Percentiles rank a stretch among this genome's conserved stretches.
phyloP scores from a whole-genome alignment of 2,113 vertebrate genomes.

The Labeo rohita region DNA sequence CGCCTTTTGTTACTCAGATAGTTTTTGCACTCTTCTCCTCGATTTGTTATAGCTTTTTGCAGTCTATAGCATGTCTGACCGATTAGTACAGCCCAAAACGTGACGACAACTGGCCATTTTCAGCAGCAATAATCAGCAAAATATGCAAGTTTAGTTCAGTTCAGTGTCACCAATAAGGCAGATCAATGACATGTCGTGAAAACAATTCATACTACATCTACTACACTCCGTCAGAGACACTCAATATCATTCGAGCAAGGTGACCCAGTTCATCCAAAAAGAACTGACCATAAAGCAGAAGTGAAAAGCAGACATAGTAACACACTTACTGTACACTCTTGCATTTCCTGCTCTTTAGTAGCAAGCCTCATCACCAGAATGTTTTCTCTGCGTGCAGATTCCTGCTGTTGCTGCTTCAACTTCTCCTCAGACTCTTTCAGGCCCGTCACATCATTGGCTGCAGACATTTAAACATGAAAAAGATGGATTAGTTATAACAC shows the following conservation, averaged over 20 bases:
- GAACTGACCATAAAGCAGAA: neutral
- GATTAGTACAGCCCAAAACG: too few relatives aligned
- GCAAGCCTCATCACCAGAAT: slow-evolving; percentile 98
- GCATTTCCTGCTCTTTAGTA: slow-evolving; percentile 99
- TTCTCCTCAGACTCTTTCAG: slow-evolving; percentile 98
- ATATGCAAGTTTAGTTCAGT: too few relatives aligned
- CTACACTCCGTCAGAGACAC: neutral
- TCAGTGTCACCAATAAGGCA: too few relatives aligned
- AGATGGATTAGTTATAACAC: neutral
- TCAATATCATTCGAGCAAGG: neutral
- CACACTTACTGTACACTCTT: slow-evolving; percentile 97
- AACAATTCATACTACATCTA: neutral
- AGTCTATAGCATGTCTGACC: too few relatives aligned
- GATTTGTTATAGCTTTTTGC: too few relatives aligned
- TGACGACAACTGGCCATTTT: too few relatives aligned
- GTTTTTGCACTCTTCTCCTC: too few relatives aligned
- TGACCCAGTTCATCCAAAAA: neutral
- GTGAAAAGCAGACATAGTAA: neutral
- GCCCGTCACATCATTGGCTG: slow-evolving; percentile 96
- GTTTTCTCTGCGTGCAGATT: slow-evolving; percentile 98
- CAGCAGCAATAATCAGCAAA: too few relatives aligned
- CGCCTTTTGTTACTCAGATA: too few relatives aligned
- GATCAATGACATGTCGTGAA: neutral
- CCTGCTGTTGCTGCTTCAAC: slow-evolving; percentile 97
- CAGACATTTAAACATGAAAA: neutral